These are phyloP conservation scores for Acanthoscelides obtectus DNA, from an alignment of 2,888 invertebrate genomes.

Conservation along the genomic window DNA sequence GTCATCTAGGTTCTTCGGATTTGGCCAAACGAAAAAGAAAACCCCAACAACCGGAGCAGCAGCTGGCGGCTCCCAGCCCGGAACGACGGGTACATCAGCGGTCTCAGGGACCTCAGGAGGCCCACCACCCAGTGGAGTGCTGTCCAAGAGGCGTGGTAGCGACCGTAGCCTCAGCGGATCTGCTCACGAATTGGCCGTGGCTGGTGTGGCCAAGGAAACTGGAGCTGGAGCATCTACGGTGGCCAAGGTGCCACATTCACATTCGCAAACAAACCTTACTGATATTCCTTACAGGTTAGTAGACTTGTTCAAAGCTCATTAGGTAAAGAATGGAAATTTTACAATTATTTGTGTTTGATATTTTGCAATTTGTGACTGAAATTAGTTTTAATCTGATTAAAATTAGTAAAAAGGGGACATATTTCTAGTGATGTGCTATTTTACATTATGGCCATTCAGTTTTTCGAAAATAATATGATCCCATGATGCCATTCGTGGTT, in stretches of 20 bases:
- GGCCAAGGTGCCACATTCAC: conserved; percentile 74
- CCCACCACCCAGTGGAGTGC: conserved; percentile 37
- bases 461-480: too few species aligned
- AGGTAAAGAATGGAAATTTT: too few species aligned
- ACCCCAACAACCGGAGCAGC: conserved; percentile 54
- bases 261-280: conserved; percentile 85
- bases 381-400: too few species aligned
- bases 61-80: conserved; percentile 36
- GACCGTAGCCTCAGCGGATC: conserved; percentile 81
- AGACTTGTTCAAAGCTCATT: too few species aligned
- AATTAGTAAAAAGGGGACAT: too few species aligned
- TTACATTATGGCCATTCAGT: too few species aligned
- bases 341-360: too few species aligned
- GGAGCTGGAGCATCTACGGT: conserved; percentile 46
- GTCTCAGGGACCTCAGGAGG: conserved; percentile 20
- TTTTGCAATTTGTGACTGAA: too few species aligned
- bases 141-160: conserved; percentile 70
- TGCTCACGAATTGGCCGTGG: conserved; percentile 75
- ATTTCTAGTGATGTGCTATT: too few species aligned
- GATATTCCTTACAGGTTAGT: conserved; percentile 77
- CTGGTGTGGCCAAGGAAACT: conserved; percentile 44
- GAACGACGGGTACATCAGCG: conserved; percentile 27
- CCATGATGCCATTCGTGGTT: too few species aligned
- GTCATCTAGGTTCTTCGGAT: conserved; percentile 75
- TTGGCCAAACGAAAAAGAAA: conserved; percentile 85